Evolutionary conservation across 2,113 vertebrate species (phyloP).

Genomic region (Nyctereutes procyonoides): DNA sequence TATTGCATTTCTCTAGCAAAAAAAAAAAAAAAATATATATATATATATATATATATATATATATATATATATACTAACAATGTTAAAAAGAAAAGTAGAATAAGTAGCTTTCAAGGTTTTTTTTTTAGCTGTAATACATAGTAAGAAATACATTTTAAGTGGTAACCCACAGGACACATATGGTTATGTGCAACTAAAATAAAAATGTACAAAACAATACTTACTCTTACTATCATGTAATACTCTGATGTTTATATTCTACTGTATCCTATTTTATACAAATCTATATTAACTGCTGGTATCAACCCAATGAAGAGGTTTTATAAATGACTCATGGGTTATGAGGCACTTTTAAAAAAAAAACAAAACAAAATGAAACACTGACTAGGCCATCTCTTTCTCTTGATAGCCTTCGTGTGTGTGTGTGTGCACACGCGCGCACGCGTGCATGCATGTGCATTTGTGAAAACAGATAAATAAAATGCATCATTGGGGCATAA

Average conservation of each 20-base stretch:
- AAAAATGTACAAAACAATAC: conserved; percentile 30
- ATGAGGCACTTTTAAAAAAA: neutral
- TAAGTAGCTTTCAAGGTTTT: neutral
- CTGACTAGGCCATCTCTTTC: neutral
- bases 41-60: neutral
- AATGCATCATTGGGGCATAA: neutral
- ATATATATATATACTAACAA: neutral
- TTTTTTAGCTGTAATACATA: neutral
- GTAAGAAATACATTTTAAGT: conserved; percentile 10
- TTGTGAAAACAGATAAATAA: neutral
- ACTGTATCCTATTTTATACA: neutral
- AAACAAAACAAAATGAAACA: neutral
- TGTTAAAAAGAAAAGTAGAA: neutral
- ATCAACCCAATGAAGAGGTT: neutral
- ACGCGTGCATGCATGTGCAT: neutral
- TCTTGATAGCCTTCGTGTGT: neutral
- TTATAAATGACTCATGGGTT: neutral
- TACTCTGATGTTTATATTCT: neutral
- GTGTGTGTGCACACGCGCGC: neutral
- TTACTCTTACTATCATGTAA: neutral
- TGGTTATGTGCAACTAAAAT: neutral
- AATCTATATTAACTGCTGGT: neutral
- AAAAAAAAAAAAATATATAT: neutral
- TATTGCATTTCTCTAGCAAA: neutral
- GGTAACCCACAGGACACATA: neutral